Base-by-base conservation (phyloP, 92 coral and sea anemone genomes). In the Hydrozoanthus gracilis region DNA sequence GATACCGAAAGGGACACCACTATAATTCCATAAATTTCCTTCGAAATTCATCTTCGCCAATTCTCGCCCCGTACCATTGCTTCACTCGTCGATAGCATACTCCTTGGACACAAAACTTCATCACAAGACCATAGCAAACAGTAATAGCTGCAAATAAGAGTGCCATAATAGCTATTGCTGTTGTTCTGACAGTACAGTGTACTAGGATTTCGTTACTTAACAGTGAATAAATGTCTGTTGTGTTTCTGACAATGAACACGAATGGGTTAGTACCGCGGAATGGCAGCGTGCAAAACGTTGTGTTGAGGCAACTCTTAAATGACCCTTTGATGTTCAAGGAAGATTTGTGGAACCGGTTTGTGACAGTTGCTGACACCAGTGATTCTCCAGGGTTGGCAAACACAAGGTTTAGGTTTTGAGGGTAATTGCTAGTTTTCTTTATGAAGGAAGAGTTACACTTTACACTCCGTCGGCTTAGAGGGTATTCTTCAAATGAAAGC, bases 331-430 rank as follows among this genome's bases (percentile, higher is more conserved):
- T 17, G 71, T 66, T 66, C 71, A 66, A 66, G 1, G 44, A 50
- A 5, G 61, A 17, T 74, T 49, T 74, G 49, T 74, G 39, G 16
- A 74, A 50, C 78, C n/a, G 4, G 27, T 50, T 74, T 50, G 12
- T 74, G 11, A 74, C 79, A 74, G n/a, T 47, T 49, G 39, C 61
- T 47, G 54, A 51, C 18, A 48, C 56, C n/a, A 39, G 8, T 47
- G 79, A 14, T 50, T 8, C 49, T 50, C 79, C 79, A 17, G 54
- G 44, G 15, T 74, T 74, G 13, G 79, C 79, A 13, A 74, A 74
- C 44, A 74, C 58, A 49, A 74, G 60, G 49, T 74, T 11, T 74
- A 74, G 6, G 4, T n/a, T 8, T 9, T 50, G 13, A 4, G 35
- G 35, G 17, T 15, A 11, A 48, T 8, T 15, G 7, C 56, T 51